Percentiles rank a stretch among this genome's conserved stretches.
Evolutionary conservation across 37 sponge, comb jelly and placozoan species (phyloP).

Genomic region (Amphimedon queenslandica): DNA sequence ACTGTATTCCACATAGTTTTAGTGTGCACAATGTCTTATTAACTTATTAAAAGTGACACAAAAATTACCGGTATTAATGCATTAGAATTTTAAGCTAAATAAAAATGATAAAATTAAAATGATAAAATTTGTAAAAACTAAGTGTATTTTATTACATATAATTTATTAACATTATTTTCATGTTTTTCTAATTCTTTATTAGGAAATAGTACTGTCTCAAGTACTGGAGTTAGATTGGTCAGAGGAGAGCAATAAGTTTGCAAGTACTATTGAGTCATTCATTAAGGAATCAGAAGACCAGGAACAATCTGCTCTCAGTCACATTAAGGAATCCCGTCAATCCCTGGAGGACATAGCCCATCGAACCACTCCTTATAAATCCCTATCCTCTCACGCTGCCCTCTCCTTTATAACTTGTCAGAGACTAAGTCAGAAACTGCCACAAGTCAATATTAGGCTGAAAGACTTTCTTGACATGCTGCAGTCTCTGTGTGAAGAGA

Average conservation of each 20-base stretch:
- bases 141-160: not conserved
- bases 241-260: not conserved
- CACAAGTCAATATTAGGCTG: conserved; percentile 18
- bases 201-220: conserved; percentile 11
- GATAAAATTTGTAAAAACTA: no score
- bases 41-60: not conserved
- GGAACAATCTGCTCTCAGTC: conserved; percentile 14
- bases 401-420: conserved; percentile 12
- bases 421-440: not conserved
- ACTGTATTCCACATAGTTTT: conserved; percentile 1
- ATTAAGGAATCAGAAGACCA: conserved; percentile 6
- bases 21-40: not conserved
- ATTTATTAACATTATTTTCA: not conserved
- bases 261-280: conserved; percentile 3
- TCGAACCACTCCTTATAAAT: conserved; percentile 16
- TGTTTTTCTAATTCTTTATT: not conserved
- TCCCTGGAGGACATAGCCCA: conserved; percentile 10
- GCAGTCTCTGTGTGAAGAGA: not conserved
- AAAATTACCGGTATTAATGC: no score
- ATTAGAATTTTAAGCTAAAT: no score
- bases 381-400: conserved; percentile 24
- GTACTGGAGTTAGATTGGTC: not conserved
- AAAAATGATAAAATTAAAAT: no score
- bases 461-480: conserved; percentile 14
- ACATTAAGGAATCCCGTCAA: conserved; percentile 39